These are phyloP conservation scores for Agrotis segetum DNA, from an alignment of 2,888 invertebrate genomes.

Conservation along the genomic window DNA sequence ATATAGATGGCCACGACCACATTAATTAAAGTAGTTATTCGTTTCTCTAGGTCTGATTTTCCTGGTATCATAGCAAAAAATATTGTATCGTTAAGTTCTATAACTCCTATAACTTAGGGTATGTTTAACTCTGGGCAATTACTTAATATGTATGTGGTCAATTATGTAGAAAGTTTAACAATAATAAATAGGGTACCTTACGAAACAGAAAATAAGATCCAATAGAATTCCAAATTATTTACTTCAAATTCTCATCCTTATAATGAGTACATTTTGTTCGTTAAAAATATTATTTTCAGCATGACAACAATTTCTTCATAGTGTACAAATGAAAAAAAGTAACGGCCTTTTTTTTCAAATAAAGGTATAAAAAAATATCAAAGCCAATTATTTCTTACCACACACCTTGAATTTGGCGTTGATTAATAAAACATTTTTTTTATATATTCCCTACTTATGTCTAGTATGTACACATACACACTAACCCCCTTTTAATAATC, in stretches of 20 bases:
- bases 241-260: background rate
- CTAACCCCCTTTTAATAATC: background rate
- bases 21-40: no score
- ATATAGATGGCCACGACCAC: no score
- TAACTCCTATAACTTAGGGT: no score
- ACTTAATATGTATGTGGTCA: no score
- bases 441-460: constrained; percentile 5
- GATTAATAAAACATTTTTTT: background rate
- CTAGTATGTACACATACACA: constrained; percentile 9
- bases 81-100: no score
- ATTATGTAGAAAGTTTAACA: no score
- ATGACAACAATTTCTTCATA: background rate
- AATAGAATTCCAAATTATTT: constrained; percentile 3
- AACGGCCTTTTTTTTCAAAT: no score
- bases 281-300: constrained; percentile 3
- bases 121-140: no score
- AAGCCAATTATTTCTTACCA: background rate
- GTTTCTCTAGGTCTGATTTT: no score
- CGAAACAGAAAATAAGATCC: background rate
- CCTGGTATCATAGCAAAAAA: no score
- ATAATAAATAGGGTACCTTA: background rate
- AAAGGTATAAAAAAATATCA: background rate
- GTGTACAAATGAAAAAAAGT: no score
- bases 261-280: constrained; percentile 7
- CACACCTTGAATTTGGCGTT: background rate